Evolutionary conservation across 1,140 invertebrate genomes (phyloP), one percentile per base, ranked within the genome.

Genomic region (Chrysoperla carnea): DNA sequence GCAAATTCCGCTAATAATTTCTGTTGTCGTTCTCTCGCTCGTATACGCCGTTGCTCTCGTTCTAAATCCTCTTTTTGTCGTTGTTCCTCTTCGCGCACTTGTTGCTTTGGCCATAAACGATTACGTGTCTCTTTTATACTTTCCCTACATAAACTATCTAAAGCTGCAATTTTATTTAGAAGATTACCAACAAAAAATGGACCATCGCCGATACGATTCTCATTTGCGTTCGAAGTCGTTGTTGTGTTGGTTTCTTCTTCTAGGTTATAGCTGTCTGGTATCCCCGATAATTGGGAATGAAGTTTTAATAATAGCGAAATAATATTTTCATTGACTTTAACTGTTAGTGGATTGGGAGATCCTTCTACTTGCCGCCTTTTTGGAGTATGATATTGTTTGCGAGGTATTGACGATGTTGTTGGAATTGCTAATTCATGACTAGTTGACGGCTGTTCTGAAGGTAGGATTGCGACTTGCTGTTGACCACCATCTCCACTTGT

Each of bases 1-100:
- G 85, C 86, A 70, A 95, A 94, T 52, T 95, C 85, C 29, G 79
- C 80, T 82, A 96, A 92, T 39, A 96, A 60, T 57, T 88, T 86
- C 52, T 86, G 76, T 57, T 95, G 90, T 11, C 89, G 72, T 55
- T 94, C 89, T 46, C 81, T 81, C 0, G 89, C 90, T 48, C 80
- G 74, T 42, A 78, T 72, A 35, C 85, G 71, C 39, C 87, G 78
- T 54, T 85, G 84, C 49, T 86, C 84, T 44, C 78, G 73, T 53
- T 87, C 83, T 27, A 70, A 70, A 37, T 76, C 72, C 54, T 88
- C 83, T 28, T 72, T 66, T 12, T 77, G 75, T 37, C 72, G 68
- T 41, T 76, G 73, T 51, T 82, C 81, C 41, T 81, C 76, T 54
- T 86, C 81, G 11, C 74, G 72, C 53, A 86, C 79, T 33, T 80